Evolutionary conservation across 2,113 vertebrate genomes (phyloP), one percentile per base, ranked within the genome.

Genomic region (Embiotoca jacksoni): DNA sequence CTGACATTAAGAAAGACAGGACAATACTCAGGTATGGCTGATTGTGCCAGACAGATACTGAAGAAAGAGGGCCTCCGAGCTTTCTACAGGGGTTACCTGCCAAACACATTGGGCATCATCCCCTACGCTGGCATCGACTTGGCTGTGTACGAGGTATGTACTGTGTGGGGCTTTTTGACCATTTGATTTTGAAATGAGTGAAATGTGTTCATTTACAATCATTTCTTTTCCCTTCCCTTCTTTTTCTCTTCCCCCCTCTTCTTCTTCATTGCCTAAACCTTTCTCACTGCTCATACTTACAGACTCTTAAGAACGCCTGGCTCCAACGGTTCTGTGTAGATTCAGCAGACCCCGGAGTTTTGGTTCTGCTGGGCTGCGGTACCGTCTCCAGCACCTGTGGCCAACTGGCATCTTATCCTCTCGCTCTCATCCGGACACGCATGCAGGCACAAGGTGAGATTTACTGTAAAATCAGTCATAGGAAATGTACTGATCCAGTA

Each of bases 391-490:
- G 97, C 82, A 98, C 97, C 0, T 98, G 97, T 46, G 97, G 97
- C 3, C 97, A 98, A 89, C 79, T 98, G 31, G 96, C 97, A 56
- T 98, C 97, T 81, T 98, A 98, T 72, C 97, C 97, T 1, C 89
- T 98, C 0, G 95, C 96, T 59, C 93, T 99, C 15, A 92, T 99
- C 86, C 94, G 97, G 66, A 99, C 97, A 4, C 95, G 97, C 39
- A 99, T 99, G 97, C 97, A 98, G 78, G 97, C 97, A 36, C 97
- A 98, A 94, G 96, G 97, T 98, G 75, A 93, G 64, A 4, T 10
- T 0, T 4, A 2, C 32, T 35, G 11, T 3, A 9, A 4, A 35
- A 14, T 54, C 23, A 41, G 11, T 58, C 16, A 32, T n/a, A 56
- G 32, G 16, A 54, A 46, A 47, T 9, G n/a, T 6, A 36, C 13